Conservation (phyloP, 37 sponge, comb jelly and placozoan genomes). For the Beroe forskalii region DNA sequence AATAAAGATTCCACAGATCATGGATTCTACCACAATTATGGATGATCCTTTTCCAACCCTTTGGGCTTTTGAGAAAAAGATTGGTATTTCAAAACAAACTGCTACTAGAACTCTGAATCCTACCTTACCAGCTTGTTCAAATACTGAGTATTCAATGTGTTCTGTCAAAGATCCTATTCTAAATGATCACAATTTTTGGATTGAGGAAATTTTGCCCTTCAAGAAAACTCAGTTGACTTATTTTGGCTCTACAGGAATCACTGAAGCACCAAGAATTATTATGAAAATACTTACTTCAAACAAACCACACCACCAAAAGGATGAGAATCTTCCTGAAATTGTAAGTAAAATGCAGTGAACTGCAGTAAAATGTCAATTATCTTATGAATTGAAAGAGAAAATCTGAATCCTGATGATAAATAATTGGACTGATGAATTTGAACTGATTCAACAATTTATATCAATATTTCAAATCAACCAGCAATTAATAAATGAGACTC, state of each 20-base stretch:
- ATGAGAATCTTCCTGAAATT: too few relatives aligned
- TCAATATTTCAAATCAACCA: too few relatives aligned
- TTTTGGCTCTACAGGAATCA: background rate
- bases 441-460: background rate
- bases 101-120: too few relatives aligned
- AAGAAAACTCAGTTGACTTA: background rate
- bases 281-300: too few relatives aligned
- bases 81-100: too few relatives aligned
- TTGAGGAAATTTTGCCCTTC: background rate
- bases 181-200: background rate
- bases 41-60: constrained; percentile 6
- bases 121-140: too few relatives aligned
- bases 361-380: too few relatives aligned
- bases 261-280: background rate
- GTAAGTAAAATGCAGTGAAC: too few relatives aligned
- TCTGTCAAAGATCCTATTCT: background rate
- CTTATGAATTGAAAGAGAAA: too few relatives aligned
- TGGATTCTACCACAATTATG: background rate
- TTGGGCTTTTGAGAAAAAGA: background rate
- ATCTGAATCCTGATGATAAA: too few relatives aligned
- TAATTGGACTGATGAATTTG: background rate
- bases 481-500: too few relatives aligned
- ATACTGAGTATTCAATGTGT: background rate
- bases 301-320: too few relatives aligned
- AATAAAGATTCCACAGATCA: background rate